A percentile compares a stretch with the other conserved stretches of the same genome.
Conservation (phyloP, 2,888 invertebrate species). For the Lathronympha strigana region DNA sequence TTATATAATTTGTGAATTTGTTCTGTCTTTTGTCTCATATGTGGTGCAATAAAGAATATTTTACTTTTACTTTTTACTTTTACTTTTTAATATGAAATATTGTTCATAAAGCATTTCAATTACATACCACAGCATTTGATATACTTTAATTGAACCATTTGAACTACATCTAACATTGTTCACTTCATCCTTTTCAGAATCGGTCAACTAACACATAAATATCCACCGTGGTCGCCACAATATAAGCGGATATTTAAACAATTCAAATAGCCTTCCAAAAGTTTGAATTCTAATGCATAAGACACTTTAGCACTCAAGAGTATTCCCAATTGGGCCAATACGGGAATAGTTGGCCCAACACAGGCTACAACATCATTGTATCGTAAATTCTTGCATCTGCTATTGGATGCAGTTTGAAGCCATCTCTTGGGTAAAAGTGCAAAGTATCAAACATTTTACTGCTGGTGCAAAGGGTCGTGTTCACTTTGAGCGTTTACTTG, state of each 20-base stretch:
- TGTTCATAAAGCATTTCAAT: too few species aligned
- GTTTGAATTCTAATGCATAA: slow-evolving; percentile 30
- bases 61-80: too few species aligned
- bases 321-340: slow-evolving; percentile 26
- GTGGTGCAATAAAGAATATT: too few species aligned
- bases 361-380: slow-evolving; percentile 10
- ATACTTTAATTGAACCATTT: too few species aligned
- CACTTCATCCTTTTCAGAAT: too few species aligned
- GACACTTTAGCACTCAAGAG: slow-evolving; percentile 34
- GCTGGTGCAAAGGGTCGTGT: slow-evolving; percentile 6
- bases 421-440: slow-evolving; percentile 22
- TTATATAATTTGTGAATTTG: too few species aligned
- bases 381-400: slow-evolving; percentile 26
- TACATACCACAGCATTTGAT: too few species aligned
- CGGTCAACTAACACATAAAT: too few species aligned
- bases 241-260: neutral
- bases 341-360: slow-evolving; percentile 11
- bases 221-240: too few species aligned
- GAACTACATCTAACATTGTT: too few species aligned
- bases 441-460: slow-evolving; percentile 13
- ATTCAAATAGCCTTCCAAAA: neutral
- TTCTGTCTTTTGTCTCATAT: too few species aligned
- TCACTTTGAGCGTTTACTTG: neutral
- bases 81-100: too few species aligned
- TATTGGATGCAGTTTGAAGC: slow-evolving; percentile 27